A percentile compares a stretch with the other conserved stretches of the same genome.
phyloP scores from a whole-genome alignment of 2,113 vertebrate genomes.

The Tapirus terrestris region DNA sequence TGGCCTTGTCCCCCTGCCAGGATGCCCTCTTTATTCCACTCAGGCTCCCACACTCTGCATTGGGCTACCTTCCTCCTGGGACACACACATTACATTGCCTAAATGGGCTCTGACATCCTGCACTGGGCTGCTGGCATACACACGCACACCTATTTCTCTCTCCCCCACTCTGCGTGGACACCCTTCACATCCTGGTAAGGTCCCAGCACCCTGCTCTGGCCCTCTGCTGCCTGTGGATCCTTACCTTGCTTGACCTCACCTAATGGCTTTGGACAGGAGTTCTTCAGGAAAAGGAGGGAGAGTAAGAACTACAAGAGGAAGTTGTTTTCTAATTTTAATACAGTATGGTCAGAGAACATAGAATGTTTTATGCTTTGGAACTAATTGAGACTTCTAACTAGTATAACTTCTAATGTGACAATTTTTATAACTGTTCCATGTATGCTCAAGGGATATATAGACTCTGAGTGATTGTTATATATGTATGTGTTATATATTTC shows the following conservation, averaged over 20 bases:
- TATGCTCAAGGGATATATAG: neutral
- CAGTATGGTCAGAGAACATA: neutral
- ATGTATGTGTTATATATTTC: neutral
- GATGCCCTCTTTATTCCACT: neutral
- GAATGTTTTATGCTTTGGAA: constrained; percentile 25
- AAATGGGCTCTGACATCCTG: neutral
- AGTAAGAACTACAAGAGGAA: neutral
- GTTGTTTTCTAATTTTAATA: neutral
- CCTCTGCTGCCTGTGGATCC: neutral
- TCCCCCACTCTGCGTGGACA: neutral
- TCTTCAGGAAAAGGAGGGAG: neutral
- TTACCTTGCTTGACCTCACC: neutral
- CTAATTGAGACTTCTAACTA: neutral
- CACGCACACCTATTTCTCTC: neutral
- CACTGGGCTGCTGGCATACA: neutral
- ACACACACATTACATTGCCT: neutral
- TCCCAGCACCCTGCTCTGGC: neutral
- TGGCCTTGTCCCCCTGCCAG: neutral
- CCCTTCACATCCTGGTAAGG: neutral
- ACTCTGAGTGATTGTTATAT: neutral
- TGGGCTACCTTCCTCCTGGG: neutral
- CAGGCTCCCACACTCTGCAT: neutral
- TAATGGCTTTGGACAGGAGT: neutral
- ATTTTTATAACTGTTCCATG: neutral
- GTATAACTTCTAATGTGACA: neutral